Percentiles rank a stretch among this genome's conserved stretches.
These are phyloP conservation scores for Hesperophylax magnus DNA, from an alignment of 1,140 invertebrate species.

Conservation along the genomic window DNA sequence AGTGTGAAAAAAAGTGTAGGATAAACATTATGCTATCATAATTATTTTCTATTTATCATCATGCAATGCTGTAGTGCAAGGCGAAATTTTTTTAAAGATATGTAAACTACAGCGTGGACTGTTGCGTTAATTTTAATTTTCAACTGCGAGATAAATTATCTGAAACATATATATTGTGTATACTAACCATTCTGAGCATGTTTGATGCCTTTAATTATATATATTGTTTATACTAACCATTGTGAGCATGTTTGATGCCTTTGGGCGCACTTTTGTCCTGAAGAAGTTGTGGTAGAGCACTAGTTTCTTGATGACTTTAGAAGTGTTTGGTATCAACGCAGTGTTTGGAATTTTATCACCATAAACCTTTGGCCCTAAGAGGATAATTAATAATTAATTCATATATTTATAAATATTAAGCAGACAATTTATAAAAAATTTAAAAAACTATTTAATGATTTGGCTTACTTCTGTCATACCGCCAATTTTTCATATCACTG, in stretches of 20 bases:
- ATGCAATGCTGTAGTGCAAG: too few species aligned
- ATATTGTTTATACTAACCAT: slow-evolving; percentile 78
- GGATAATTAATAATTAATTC: slow-evolving; percentile 28
- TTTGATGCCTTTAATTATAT: too few species aligned
- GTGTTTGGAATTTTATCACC: slow-evolving; percentile 75
- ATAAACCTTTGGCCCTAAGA: slow-evolving; percentile 71
- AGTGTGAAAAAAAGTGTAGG: too few species aligned
- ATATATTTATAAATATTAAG: not conserved
- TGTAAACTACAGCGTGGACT: too few species aligned
- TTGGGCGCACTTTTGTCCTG: slow-evolving; percentile 79
- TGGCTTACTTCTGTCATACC: slow-evolving; percentile 31
- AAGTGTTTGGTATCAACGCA: slow-evolving; percentile 71
- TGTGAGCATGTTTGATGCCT: slow-evolving; percentile 84
- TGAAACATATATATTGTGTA: too few species aligned
- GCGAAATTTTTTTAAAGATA: too few species aligned
- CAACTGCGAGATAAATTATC: not conserved
- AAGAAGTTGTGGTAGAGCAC: slow-evolving; percentile 85
- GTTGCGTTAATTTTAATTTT: too few species aligned
- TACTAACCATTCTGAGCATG: too few species aligned
- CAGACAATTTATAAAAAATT: too few species aligned
- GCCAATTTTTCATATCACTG: slow-evolving; percentile 43
- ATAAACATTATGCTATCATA: too few species aligned
- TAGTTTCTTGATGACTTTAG: slow-evolving; percentile 79
- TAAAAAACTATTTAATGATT: too few species aligned
- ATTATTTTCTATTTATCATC: too few species aligned